A percentile compares a stretch with the other conserved stretches of the same genome.
Evolutionary conservation across 2,113 vertebrate genomes (phyloP).

Genomic region (Limanda limanda): DNA sequence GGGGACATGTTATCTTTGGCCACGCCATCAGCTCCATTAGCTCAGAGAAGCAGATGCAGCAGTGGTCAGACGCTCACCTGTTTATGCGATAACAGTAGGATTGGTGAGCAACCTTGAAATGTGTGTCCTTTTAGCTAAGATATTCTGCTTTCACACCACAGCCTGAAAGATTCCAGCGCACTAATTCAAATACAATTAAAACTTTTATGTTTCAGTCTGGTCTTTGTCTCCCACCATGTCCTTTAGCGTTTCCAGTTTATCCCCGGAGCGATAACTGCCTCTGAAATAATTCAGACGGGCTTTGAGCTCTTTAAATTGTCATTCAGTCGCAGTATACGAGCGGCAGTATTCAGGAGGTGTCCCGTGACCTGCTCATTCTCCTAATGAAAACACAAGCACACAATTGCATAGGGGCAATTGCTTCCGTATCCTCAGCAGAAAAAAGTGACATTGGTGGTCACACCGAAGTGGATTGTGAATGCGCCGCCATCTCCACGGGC

Average conservation of each 20-base stretch:
- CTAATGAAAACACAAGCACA: constrained; percentile 46
- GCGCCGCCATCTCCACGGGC: constrained; percentile 32
- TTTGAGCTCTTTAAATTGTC: constrained; percentile 27
- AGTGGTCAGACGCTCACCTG: constrained; percentile 11
- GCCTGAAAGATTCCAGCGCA: not conserved
- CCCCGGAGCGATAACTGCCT: not conserved
- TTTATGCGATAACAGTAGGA: not conserved
- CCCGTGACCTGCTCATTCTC: constrained; percentile 37
- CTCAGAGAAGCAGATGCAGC: constrained; percentile 22
- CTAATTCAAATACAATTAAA: constrained; percentile 15
- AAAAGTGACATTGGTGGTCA: constrained; percentile 54
- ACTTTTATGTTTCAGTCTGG: not conserved
- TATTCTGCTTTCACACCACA: constrained; percentile 5
- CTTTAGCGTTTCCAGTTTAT: not conserved
- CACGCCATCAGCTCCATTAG: constrained; percentile 60
- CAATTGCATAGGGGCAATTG: constrained; percentile 23
- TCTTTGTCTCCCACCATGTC: not conserved
- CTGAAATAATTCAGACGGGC: constrained; percentile 13
- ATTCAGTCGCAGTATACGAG: constrained; percentile 28
- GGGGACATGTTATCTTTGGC: constrained; percentile 77
- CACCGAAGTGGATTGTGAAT: constrained; percentile 51
- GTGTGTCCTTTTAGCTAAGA: constrained; percentile 8
- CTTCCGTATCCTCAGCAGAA: constrained; percentile 21
- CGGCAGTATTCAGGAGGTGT: constrained; percentile 26
- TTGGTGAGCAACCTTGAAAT: constrained; percentile 36